A percentile compares a stretch with the other conserved stretches of the same genome.
phyloP scores from a whole-genome alignment of 2,113 vertebrate species.

The Mustela lutreola region DNA sequence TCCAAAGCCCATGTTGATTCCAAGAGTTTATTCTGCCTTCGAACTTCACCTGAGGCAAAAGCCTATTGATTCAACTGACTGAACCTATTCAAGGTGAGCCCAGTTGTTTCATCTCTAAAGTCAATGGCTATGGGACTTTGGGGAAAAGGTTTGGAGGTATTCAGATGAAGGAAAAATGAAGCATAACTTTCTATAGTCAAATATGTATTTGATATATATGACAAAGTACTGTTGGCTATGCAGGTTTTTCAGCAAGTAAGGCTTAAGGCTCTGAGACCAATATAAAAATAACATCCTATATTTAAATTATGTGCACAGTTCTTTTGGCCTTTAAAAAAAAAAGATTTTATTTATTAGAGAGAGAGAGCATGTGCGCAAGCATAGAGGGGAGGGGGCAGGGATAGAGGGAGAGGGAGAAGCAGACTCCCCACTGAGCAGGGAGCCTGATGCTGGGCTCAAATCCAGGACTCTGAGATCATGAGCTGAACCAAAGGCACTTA shows the following conservation, averaged over 20 bases:
- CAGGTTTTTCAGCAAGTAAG: background rate
- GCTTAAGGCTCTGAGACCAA: background rate
- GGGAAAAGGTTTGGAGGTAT: background rate
- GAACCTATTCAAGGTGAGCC: background rate
- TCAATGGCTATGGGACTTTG: background rate
- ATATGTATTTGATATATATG: background rate
- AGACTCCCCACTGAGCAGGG: background rate
- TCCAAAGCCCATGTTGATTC: background rate
- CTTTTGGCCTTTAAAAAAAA: background rate
- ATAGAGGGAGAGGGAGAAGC: background rate
- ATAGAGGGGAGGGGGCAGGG: background rate
- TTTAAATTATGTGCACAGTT: background rate
- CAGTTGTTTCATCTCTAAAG: background rate
- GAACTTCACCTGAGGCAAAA: background rate
- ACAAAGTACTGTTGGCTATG: background rate
- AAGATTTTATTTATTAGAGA: background rate
- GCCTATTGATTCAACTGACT: background rate
- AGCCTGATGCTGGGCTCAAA: background rate
- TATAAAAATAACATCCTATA: background rate
- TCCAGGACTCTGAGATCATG: background rate
- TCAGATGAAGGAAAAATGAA: background rate
- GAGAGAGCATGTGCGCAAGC: background rate
- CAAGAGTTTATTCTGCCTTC: background rate
- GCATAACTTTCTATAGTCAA: background rate
- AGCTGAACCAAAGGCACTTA: background rate